These are phyloP conservation scores for Campylomormyrus tamandua DNA, from an alignment of 2,113 vertebrate species.

Conservation along the genomic window DNA sequence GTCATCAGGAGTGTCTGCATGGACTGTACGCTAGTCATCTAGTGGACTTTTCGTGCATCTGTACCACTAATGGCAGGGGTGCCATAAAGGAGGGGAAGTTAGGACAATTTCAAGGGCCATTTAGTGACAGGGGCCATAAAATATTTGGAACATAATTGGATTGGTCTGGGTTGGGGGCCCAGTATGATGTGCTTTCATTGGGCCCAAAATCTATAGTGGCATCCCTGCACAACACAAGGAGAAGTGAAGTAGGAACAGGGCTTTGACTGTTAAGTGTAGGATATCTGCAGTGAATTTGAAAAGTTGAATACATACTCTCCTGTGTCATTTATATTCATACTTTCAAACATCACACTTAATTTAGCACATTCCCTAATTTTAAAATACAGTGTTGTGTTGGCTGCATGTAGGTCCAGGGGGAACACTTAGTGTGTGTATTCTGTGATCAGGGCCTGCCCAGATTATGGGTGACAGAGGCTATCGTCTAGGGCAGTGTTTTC, in stretches of 20 bases:
- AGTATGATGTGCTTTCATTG: background rate
- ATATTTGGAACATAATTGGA: background rate
- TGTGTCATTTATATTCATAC: background rate
- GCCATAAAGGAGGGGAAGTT: background rate
- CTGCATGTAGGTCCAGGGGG: background rate
- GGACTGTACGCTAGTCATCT: background rate
- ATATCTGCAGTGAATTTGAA: background rate
- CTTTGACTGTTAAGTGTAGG: background rate
- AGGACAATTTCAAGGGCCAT: background rate
- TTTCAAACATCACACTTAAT: background rate
- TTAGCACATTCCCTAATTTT: background rate
- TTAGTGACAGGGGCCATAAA: background rate
- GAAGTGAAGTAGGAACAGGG: background rate
- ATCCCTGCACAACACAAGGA: background rate
- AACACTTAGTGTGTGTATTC: background rate
- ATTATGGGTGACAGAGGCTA: background rate
- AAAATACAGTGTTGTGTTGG: background rate
- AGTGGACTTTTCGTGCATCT: background rate
- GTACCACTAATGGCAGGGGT: background rate
- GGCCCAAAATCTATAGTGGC: background rate
- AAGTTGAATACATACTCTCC: background rate
- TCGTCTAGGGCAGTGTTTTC: no score
- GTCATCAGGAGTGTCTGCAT: background rate
- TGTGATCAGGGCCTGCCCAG: background rate
- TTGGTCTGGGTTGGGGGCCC: background rate